phyloP scores from a whole-genome alignment of 2,113 vertebrate species.

The Heterotilapia buettikoferi region DNA sequence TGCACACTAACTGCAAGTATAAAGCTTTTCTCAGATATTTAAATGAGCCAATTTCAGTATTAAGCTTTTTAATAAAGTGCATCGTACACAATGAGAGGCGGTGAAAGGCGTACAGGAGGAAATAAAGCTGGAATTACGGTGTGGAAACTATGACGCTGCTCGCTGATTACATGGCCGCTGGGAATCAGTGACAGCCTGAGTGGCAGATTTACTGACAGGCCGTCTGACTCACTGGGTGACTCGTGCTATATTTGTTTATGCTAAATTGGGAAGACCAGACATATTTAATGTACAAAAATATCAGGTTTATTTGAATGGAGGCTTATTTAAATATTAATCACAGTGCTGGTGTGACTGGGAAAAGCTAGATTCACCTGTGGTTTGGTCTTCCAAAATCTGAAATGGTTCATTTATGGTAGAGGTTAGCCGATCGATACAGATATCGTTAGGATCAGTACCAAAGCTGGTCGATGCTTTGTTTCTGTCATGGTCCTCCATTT shows the following conservation, averaged over 20 bases:
- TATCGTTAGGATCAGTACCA: rapidly evolving
- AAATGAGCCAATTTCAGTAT: neutral
- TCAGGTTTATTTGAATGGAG: neutral
- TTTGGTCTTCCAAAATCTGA: neutral
- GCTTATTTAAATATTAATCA: neutral
- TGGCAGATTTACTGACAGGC: neutral
- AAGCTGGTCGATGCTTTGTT: neutral
- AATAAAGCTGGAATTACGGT: neutral
- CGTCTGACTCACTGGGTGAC: neutral
- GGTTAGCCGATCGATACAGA: neutral
- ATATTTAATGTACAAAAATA: neutral
- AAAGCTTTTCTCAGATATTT: neutral
- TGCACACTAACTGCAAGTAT: neutral
- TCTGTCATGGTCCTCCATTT: neutral
- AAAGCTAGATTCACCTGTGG: neutral
- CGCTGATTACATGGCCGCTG: neutral
- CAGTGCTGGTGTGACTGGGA: neutral
- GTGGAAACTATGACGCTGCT: neutral
- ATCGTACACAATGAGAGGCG: neutral
- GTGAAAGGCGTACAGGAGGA: neutral
- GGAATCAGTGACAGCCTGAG: neutral
- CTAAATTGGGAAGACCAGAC: neutral
- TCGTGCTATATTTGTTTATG: neutral
- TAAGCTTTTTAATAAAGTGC: neutral
- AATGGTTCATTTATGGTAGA: neutral